Evolutionary conservation across 2,113 vertebrate genomes (phyloP).

Genomic region (Antigone vipio): DNA sequence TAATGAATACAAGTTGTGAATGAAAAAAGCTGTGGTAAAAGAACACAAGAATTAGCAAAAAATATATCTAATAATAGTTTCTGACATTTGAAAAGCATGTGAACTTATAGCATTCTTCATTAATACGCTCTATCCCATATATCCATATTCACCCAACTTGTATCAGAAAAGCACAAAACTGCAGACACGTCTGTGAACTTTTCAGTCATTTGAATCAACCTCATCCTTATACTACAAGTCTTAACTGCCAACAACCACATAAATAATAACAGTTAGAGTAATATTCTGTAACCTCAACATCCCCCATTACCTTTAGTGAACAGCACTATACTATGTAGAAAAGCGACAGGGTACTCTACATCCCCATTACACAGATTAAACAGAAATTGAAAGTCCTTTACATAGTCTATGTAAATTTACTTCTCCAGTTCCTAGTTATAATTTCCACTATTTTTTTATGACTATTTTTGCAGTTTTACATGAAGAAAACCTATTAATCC

Average conservation of each 20-base stretch:
- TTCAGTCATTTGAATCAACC: background rate
- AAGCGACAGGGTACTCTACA: background rate
- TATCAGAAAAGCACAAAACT: background rate
- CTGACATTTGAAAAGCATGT: background rate
- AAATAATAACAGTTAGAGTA: background rate
- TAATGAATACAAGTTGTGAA: background rate
- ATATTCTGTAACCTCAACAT: background rate
- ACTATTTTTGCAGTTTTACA: background rate
- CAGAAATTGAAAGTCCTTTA: background rate
- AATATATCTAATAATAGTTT: background rate
- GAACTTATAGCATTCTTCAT: background rate
- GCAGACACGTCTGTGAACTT: background rate
- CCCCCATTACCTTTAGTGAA: background rate
- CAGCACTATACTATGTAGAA: background rate
- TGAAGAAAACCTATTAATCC: background rate
- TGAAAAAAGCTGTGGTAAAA: background rate
- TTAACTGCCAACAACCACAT: background rate
- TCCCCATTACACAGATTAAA: background rate
- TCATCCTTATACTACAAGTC: background rate
- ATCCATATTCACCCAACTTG: background rate
- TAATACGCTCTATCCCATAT: background rate
- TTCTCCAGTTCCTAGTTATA: background rate
- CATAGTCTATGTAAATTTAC: background rate
- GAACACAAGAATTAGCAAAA: background rate
- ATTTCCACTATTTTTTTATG: background rate